These are phyloP conservation scores for Lasiurus cinereus DNA, from an alignment of 2,113 vertebrate species.

Conservation along the genomic window DNA sequence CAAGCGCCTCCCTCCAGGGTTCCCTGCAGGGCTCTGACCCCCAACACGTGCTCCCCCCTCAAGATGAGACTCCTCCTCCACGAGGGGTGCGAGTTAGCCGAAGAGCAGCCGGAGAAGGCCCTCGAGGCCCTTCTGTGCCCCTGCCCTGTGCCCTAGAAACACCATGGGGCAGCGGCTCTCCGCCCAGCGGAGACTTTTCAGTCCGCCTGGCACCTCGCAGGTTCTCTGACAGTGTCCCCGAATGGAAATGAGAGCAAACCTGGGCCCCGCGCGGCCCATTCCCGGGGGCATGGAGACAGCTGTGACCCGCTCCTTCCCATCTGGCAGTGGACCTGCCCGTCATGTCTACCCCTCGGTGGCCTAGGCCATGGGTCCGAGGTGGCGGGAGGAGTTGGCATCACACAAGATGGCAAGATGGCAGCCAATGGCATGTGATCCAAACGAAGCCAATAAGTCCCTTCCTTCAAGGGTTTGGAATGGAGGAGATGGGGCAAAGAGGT, in stretches of 20 bases:
- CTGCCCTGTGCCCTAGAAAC: neutral
- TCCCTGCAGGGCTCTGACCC: neutral
- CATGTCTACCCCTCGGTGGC: neutral
- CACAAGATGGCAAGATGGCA: no score
- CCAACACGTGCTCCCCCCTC: neutral
- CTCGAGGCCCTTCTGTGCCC: fast-evolving
- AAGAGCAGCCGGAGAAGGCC: neutral
- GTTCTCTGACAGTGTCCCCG: neutral
- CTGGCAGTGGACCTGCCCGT: neutral
- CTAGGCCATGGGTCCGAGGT: neutral
- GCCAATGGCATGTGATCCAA: neutral
- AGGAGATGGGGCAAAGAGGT: neutral
- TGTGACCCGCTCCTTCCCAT: neutral
- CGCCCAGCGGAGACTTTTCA: neutral
- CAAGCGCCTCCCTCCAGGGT: fast-evolving
- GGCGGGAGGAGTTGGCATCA: neutral
- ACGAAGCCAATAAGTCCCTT: neutral
- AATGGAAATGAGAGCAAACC: neutral
- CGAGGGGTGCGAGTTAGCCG: neutral
- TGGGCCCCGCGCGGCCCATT: no score
- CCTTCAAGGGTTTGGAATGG: neutral
- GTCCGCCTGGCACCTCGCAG: neutral
- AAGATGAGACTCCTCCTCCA: neutral
- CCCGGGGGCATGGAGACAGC: neutral
- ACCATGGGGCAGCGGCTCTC: fast-evolving